A percentile compares a stretch with the other conserved stretches of the same genome.
These are phyloP conservation scores for Pollimyrus isidori DNA, from an alignment of 2,113 vertebrate genomes.

Conservation along the genomic window DNA sequence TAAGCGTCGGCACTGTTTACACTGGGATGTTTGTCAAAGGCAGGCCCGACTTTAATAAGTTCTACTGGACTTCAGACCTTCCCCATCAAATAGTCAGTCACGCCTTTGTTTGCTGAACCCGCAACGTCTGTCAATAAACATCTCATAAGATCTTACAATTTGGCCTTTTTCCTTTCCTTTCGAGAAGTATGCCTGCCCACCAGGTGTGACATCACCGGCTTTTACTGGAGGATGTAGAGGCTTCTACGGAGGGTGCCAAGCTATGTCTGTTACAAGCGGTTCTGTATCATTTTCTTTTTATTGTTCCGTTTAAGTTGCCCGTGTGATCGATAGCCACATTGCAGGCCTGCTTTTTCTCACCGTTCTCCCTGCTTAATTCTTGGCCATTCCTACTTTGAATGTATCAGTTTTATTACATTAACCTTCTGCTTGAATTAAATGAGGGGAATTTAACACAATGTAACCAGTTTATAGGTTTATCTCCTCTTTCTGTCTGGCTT, in stretches of 20 bases:
- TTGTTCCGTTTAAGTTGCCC: background rate
- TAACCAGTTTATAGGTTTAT: background rate
- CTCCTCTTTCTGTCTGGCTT: background rate
- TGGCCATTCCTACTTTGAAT: background rate
- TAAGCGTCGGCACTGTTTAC: background rate
- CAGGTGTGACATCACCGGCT: background rate
- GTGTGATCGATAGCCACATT: background rate
- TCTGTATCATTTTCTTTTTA: background rate
- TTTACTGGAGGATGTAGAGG: background rate
- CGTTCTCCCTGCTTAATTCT: background rate
- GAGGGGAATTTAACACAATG: background rate
- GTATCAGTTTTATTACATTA: background rate
- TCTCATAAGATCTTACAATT: background rate
- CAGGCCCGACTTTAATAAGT: slow-evolving; percentile 5
- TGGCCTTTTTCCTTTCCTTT: background rate
- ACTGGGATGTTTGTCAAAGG: slow-evolving; percentile 17
- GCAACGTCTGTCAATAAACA: background rate
- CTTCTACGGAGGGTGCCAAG: background rate
- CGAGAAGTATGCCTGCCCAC: background rate
- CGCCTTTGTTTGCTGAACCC: slow-evolving; percentile 15
- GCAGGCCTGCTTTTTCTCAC: background rate
- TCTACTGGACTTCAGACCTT: slow-evolving; percentile 23
- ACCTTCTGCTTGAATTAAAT: background rate
- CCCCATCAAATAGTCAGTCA: slow-evolving; percentile 19
- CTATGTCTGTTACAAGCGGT: background rate